A percentile compares a stretch with the other conserved stretches of the same genome.
These are phyloP conservation scores for Dendrolimus kikuchii DNA, from an alignment of 1,140 invertebrate genomes.

Conservation along the genomic window DNA sequence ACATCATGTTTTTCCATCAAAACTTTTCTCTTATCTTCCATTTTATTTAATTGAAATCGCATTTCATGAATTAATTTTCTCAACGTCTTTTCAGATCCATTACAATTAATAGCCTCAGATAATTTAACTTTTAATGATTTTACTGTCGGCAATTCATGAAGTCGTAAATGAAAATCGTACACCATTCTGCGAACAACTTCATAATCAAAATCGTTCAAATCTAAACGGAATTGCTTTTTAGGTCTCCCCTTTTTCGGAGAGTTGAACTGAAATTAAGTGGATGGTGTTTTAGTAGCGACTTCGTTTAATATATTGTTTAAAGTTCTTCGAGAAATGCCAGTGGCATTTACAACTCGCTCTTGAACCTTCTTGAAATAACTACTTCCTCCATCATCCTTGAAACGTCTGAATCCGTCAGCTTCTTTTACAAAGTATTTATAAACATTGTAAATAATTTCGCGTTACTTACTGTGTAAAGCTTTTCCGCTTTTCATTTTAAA, in stretches of 20 bases:
- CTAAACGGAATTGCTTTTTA: constrained; percentile 9
- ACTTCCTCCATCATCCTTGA: constrained; percentile 1
- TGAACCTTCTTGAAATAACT: constrained; percentile 8
- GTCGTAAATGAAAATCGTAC: constrained; percentile 9
- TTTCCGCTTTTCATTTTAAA: no score
- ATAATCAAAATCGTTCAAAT: constrained; percentile 7
- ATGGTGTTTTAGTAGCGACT: constrained; percentile 11
- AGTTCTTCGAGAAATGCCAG: constrained; percentile 10
- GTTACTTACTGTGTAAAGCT: no score
- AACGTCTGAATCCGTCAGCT: constrained; percentile 5
- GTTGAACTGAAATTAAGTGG: constrained; percentile 8
- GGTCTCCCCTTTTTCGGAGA: constrained; percentile 12
- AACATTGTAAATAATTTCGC: constrained; percentile 10
- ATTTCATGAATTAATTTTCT: constrained; percentile 11
- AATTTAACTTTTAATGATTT: constrained; percentile 13
- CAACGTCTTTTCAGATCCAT: constrained; percentile 13
- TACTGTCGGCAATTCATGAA: constrained; percentile 8
- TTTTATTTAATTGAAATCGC: constrained; percentile 13
- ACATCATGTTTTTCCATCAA: constrained; percentile 13
- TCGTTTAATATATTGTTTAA: constrained; percentile 8
- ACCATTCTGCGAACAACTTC: constrained; percentile 10
- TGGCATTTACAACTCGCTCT: constrained; percentile 9
- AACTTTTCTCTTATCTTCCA: constrained; percentile 13
- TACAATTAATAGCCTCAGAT: constrained; percentile 14
- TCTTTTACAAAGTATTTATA: constrained; percentile 7